These are phyloP conservation scores for Macaca fascicularis DNA, from an alignment of 2,113 vertebrate species.

Conservation along the genomic window T2T-MFA8v1.1 NC_088380.1:115624001-115624500, in stretches of 20 bases:
- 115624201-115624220: neutral
- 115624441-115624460: neutral
- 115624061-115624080: conserved; percentile 14
- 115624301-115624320: neutral
- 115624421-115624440: neutral
- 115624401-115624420: neutral
- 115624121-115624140: neutral
- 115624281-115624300: neutral
- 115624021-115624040: neutral
- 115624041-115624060: neutral
- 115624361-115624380: neutral
- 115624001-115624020: neutral
- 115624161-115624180: neutral
- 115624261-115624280: neutral
- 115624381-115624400: neutral
- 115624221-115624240: conserved; percentile 28
- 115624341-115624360: neutral
- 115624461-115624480: neutral
- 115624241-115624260: neutral
- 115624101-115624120: conserved; percentile 32
- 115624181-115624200: neutral
- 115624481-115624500: neutral
- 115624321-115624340: neutral
- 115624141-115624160: neutral
- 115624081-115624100: neutral